Evolutionary conservation across 2,113 vertebrate species (phyloP).

Genomic region (Aviceda subcristata): DNA sequence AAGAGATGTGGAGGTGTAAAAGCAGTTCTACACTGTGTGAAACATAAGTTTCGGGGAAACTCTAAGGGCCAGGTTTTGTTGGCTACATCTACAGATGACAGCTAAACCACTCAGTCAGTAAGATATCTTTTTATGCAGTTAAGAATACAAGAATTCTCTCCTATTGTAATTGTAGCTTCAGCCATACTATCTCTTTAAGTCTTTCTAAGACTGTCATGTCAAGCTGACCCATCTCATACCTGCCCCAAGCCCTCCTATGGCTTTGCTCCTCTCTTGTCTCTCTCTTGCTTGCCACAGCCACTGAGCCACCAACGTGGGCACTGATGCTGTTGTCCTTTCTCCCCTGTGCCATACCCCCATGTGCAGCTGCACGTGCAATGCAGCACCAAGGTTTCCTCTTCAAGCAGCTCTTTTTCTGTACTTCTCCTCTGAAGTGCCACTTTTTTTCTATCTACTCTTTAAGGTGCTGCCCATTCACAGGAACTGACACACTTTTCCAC

Average conservation of each 20-base stretch:
- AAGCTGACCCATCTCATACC: background rate
- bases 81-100: background rate
- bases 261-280: background rate
- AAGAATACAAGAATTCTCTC: background rate
- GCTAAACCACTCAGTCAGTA: background rate
- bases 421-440: background rate
- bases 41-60: background rate
- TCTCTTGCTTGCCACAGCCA: background rate
- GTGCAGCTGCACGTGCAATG: background rate
- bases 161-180: background rate
- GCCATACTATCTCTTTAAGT: background rate
- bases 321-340: background rate
- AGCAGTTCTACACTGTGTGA: background rate
- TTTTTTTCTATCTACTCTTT: background rate
- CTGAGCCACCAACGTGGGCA: fast-evolving
- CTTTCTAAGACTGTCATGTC: background rate
- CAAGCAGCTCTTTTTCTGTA: background rate
- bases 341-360: background rate
- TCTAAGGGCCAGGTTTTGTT: background rate
- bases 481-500: constrained; percentile 31
- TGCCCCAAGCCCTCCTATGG: background rate
- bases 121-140: background rate
- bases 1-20: background rate
- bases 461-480: background rate
- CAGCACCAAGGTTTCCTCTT: background rate